These are phyloP conservation scores for Aphaenogaster floridana DNA, from an alignment of 1,140 invertebrate genomes.

Conservation along the genomic window DNA sequence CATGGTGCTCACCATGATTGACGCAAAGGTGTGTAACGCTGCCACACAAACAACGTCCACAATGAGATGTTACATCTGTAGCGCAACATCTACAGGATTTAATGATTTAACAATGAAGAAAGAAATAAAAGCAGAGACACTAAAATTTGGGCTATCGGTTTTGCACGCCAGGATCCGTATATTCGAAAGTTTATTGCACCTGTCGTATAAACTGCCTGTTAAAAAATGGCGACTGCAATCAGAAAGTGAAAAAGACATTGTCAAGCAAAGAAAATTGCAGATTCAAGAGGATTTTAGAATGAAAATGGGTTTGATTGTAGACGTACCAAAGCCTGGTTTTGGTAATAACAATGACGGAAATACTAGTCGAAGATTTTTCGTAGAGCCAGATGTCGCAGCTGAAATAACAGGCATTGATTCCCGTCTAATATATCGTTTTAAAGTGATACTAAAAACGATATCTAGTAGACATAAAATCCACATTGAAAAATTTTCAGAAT, in stretches of 20 bases:
- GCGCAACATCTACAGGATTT: neutral
- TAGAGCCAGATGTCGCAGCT: conserved; percentile 68
- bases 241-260: neutral
- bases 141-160: conserved; percentile 10
- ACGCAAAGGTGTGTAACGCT: neutral
- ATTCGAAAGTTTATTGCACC: conserved; percentile 27
- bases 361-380: conserved; percentile 81
- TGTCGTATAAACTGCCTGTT: conserved; percentile 30
- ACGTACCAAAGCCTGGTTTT: conserved; percentile 76
- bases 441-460: conserved; percentile 25
- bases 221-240: conserved; percentile 5
- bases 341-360: conserved; percentile 74
- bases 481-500: conserved; percentile 19
- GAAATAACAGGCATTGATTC: conserved; percentile 76
- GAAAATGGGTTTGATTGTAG: conserved; percentile 77
- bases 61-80: conserved; percentile 3
- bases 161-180: conserved; percentile 22
- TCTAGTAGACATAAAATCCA: conserved; percentile 14
- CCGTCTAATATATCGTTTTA: conserved; percentile 27
- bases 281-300: conserved; percentile 64
- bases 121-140: neutral
- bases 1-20: neutral
- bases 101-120: neutral
- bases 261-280: neutral
- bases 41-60: neutral